These are phyloP conservation scores for Leptodactylus fallax DNA, from an alignment of 2,797 vertebrate genomes.

Conservation along the genomic window DNA sequence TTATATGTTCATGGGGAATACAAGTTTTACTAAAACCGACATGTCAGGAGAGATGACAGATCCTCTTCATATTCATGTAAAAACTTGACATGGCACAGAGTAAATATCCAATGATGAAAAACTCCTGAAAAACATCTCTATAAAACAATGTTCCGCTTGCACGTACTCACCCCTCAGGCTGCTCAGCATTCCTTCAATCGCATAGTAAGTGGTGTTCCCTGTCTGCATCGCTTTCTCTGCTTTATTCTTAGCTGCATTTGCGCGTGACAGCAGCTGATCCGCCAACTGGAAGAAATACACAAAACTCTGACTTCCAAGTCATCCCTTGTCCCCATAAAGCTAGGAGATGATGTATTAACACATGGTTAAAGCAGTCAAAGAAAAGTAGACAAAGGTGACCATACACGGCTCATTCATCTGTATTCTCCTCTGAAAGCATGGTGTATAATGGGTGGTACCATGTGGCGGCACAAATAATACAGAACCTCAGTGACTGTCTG, in stretches of 20 bases:
- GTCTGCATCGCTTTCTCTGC: constrained; percentile 78
- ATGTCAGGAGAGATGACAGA: not conserved
- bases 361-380: too few species aligned
- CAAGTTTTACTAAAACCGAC: not conserved
- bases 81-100: not conserved
- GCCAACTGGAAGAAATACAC: constrained; percentile 74
- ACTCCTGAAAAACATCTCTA: not conserved
- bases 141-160: not conserved
- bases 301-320: not conserved
- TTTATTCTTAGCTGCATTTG: constrained; percentile 78
- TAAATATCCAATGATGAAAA: not conserved
- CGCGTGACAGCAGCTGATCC: constrained; percentile 79
- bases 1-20: too few species aligned
- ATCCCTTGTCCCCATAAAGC: too few species aligned
- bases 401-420: not conserved
- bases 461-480: not conserved
- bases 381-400: too few species aligned
- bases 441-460: not conserved
- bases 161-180: constrained; percentile 81
- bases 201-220: constrained; percentile 79
- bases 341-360: too few species aligned
- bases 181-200: constrained; percentile 81
- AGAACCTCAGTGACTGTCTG: too few species aligned
- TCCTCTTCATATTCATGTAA: not conserved
- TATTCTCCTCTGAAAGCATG: too few species aligned